phyloP scores from a whole-genome alignment of 64 coral and sea anemone genomes.

The Montipora foliosa region DNA sequence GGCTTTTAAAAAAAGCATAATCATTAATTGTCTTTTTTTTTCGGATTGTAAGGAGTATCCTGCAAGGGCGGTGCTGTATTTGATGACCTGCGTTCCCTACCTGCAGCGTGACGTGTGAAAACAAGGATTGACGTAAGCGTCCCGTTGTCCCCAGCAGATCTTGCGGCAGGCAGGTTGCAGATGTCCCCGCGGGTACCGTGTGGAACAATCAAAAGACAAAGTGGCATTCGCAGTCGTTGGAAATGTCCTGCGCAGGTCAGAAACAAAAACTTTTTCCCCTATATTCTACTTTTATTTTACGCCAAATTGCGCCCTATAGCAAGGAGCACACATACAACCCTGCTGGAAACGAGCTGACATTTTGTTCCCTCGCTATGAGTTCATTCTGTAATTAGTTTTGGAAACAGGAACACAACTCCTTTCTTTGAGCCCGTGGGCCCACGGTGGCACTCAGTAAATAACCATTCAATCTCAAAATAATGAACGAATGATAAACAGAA shows the following conservation, averaged over 20 bases:
- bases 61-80: conserved; percentile 94
- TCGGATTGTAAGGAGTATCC: conserved; percentile 66
- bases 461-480: too few relatives aligned
- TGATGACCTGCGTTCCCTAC: conserved; percentile 86
- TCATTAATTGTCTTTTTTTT: conserved; percentile 27
- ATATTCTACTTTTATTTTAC: too few relatives aligned
- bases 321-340: too few relatives aligned
- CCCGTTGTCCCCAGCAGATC: conserved; percentile 66
- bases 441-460: too few relatives aligned
- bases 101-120: conserved; percentile 75
- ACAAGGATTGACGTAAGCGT: conserved; percentile 31
- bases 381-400: too few relatives aligned
- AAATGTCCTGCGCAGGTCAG: conserved; percentile 80
- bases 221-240: conserved; percentile 69
- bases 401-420: too few relatives aligned
- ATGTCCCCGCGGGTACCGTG: conserved; percentile 88
- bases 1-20: not conserved
- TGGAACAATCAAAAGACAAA: conserved; percentile 76
- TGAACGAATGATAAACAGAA: too few relatives aligned
- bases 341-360: too few relatives aligned
- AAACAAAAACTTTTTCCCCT: not conserved
- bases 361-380: too few relatives aligned
- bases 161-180: conserved; percentile 89
- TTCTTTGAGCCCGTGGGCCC: too few relatives aligned
- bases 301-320: too few relatives aligned